Evolutionary conservation across 2,113 vertebrate species (phyloP), one percentile per base, ranked within the genome.

Genomic region (Lonchura striata): DNA sequence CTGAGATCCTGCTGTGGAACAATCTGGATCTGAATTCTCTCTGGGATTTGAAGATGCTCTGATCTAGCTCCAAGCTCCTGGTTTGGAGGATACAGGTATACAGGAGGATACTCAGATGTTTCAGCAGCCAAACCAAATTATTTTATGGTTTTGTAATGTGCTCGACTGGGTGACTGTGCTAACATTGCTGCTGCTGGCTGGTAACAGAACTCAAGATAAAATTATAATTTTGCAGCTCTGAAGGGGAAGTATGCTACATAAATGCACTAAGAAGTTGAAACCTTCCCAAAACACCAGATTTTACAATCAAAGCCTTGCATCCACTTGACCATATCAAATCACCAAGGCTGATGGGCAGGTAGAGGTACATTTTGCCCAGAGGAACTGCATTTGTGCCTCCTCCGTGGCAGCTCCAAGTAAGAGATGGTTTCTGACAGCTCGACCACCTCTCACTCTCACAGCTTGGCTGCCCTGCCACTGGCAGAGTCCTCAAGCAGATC

Each of bases 381-480:
- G 28, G 74, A 82, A 5, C 7, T 61, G 39, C 35, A 41, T 64
- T 74, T 71, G 33, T 61, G 68, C 41, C 37, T 68, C 46, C 68
- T 87, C 49, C 59, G 28, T 2, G 77, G 76, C 23, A 82, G 47
- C 68, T 83, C 30, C 37, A 20, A 86, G 52, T 35, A 28, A 53
- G 79, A 85, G 78, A 50, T 28, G 50, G 50, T 52, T 94, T 76
- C 82, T 87, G 93, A 96, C 78, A 93, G 83, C 70, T 50, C 63
- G 81, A 91, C 83, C 95, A 80, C 60, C 87, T 91, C 89, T 95
- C 72, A 50, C 39, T 90, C 89, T 60, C 90, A 30, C 74, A 81
- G 65, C 78, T 21, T 97, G 94, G 90, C 94, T 96, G 92, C 66
- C 77, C 88, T 80, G 63, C 68, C 90, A 75, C 17, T 96, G 95